phyloP scores from a whole-genome alignment of 2,797 vertebrate genomes.

The Syngnathus acus region DNA sequence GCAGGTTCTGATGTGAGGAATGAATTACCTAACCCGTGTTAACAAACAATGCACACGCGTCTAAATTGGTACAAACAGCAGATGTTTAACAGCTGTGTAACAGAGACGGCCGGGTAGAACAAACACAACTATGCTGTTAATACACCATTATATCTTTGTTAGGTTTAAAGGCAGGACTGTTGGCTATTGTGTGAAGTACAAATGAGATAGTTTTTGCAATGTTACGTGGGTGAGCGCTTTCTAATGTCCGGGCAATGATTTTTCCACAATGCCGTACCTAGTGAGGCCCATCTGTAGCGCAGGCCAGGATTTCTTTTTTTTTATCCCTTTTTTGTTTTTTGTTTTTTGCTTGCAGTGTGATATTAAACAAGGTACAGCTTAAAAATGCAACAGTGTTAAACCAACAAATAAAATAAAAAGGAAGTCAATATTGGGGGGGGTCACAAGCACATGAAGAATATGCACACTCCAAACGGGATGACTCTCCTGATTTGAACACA shows the following conservation, averaged over 20 bases:
- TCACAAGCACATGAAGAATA: background rate
- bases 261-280: constrained; percentile 31
- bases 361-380: background rate
- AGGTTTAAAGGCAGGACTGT: constrained; percentile 41
- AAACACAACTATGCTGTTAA: constrained; percentile 49
- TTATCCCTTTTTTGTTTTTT: background rate
- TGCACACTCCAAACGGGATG: background rate
- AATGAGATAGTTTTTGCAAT: constrained; percentile 52
- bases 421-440: background rate
- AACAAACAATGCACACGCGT: constrained; percentile 68
- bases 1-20: constrained; percentile 57
- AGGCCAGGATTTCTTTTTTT: constrained; percentile 13
- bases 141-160: constrained; percentile 65
- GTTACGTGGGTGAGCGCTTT: constrained; percentile 45
- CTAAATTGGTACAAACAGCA: constrained; percentile 73
- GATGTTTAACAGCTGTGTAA: constrained; percentile 73
- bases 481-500: background rate
- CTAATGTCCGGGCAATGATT: constrained; percentile 31
- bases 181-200: constrained; percentile 57
- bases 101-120: constrained; percentile 46
- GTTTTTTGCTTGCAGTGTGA: background rate
- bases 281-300: constrained; percentile 21
- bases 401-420: background rate
- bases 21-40: constrained; percentile 67
- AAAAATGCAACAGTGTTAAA: background rate